Evolutionary conservation across 1,140 invertebrate genomes (phyloP), one percentile per base, ranked within the genome.

Genomic region (Bursaphelenchus mucronatus): DNA sequence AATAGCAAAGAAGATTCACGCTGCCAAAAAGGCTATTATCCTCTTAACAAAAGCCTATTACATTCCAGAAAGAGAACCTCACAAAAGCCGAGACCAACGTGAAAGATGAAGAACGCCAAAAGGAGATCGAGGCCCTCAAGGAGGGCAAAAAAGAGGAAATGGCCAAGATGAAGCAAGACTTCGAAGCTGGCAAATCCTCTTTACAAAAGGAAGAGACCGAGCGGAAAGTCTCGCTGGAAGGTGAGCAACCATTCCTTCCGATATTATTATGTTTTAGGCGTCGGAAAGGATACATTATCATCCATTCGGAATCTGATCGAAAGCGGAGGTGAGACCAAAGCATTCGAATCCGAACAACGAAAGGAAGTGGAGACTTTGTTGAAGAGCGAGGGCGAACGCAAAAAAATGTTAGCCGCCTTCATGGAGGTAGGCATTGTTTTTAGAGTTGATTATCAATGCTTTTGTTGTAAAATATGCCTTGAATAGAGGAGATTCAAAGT

Each of bases 251-350:
- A 30, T 11, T 66, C 17, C 39, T 19, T 67, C 17, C 21, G 13
- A n/a, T 43, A 47, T 63, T 43, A 8, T 7, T 50, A 43, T 45
- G 19, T 61, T 61, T 51, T 46, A 66, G 74, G 77, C 57, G 61
- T 79, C 30, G 76, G 76, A 49, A 77, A 79, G 41, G 76, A 76
- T 51, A 73, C 71, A 13, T 49, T 77, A 46, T 59, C 69, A 5
- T 52, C 21, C 47, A 78, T 80, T 39, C 78, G 78, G 61, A 66
- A 74, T 61, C 74, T 73, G 74, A 76, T 67, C 68, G 69, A 67
- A 69, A 49, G 11, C 15, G 15, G 15, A 52, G 63, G 11, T 13
- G 66, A 51, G 21, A n/a, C n/a, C n/a, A 45, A 46, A 50, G 61
- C 63, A 49, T 47, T 55, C 13, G 46, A 17, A 58, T 47, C 40